Evolutionary conservation across 2,888 invertebrate species (phyloP).

Genomic region (Hololepta plana): DNA sequence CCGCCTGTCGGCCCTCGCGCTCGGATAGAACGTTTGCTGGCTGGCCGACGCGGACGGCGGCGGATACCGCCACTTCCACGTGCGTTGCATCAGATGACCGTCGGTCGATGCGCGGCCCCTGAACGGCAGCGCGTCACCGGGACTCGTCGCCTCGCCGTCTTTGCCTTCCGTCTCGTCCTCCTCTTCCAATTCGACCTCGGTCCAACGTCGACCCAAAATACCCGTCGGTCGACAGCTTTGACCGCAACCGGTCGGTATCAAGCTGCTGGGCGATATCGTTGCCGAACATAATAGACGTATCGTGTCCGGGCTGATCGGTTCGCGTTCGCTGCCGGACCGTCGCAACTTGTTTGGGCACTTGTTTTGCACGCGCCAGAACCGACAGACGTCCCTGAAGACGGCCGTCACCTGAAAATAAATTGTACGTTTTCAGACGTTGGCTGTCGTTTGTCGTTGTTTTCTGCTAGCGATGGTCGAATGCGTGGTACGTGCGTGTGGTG

Average conservation of each 20-base stretch:
- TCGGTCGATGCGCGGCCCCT: conserved; percentile 61
- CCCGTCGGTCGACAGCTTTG: conserved; percentile 16
- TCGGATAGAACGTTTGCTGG: conserved; percentile 19
- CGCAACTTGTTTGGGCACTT: conserved; percentile 44
- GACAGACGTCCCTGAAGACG: conserved; percentile 58
- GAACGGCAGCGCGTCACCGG: conserved; percentile 34
- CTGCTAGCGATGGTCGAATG: too few species aligned
- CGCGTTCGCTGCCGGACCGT: conserved; percentile 37
- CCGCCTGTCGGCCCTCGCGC: conserved; percentile 38
- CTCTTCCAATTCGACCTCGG: conserved; percentile 43
- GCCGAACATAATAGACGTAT: conserved; percentile 28
- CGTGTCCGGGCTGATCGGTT: conserved; percentile 29
- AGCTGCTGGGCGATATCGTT: conserved; percentile 18
- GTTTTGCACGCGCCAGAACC: conserved; percentile 54
- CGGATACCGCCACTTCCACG: conserved; percentile 38
- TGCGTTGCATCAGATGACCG: conserved; percentile 39
- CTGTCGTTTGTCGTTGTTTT: too few species aligned
- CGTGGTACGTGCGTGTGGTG: too few species aligned
- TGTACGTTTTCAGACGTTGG: too few species aligned
- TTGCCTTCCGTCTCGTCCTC: conserved; percentile 31
- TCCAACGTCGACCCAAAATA: conserved; percentile 36
- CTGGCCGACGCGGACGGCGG: conserved; percentile 23
- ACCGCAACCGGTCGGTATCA: conserved; percentile 17
- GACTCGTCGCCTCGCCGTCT: conserved; percentile 19
- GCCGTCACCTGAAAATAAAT: conserved; percentile 41